phyloP scores from a whole-genome alignment of 2,113 vertebrate genomes.

The Chionodraco myersi region DNA sequence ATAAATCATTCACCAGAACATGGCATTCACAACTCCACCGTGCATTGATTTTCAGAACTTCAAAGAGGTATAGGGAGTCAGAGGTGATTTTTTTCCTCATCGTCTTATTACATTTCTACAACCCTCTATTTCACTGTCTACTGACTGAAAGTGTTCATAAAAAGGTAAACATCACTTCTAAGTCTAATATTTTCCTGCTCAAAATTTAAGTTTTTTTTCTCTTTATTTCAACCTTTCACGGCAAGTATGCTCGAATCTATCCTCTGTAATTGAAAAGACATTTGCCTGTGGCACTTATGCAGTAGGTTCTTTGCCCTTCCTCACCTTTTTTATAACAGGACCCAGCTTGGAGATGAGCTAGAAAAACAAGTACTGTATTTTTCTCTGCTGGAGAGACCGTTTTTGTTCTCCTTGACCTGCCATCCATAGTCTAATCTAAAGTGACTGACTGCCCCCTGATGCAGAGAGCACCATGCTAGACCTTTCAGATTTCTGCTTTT shows the following conservation, averaged over 20 bases:
- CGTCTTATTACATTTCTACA: conserved; percentile 66
- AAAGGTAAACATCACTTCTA: conserved; percentile 29
- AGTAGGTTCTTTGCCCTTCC: conserved; percentile 17
- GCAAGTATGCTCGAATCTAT: conserved; percentile 11
- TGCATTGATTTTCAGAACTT: conserved; percentile 77
- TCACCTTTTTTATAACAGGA: conserved; percentile 25
- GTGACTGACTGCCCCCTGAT: conserved; percentile 79
- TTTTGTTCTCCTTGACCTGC: conserved; percentile 81
- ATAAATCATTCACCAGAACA: conserved; percentile 81
- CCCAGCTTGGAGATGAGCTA: conserved; percentile 23
- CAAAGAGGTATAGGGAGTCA: conserved; percentile 64
- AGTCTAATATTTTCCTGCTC: conserved; percentile 27
- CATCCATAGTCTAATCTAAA: conserved; percentile 81
- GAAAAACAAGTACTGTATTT: conserved; percentile 51
- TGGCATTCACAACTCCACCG: conserved; percentile 74
- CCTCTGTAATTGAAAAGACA: conserved; percentile 27
- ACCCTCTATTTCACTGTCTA: conserved; percentile 45
- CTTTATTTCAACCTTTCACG: conserved; percentile 5
- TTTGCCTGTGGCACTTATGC: conserved; percentile 31
- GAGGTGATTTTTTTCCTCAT: conserved; percentile 52
- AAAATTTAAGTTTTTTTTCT: conserved; percentile 10
- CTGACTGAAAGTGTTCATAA: conserved; percentile 25
- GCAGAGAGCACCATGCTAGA: conserved; percentile 70
- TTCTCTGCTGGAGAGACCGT: conserved; percentile 63
- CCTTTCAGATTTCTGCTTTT: conserved; percentile 77